Evolutionary conservation across 2,113 vertebrate genomes (phyloP).

Genomic region (Carollia perspicillata): DNA sequence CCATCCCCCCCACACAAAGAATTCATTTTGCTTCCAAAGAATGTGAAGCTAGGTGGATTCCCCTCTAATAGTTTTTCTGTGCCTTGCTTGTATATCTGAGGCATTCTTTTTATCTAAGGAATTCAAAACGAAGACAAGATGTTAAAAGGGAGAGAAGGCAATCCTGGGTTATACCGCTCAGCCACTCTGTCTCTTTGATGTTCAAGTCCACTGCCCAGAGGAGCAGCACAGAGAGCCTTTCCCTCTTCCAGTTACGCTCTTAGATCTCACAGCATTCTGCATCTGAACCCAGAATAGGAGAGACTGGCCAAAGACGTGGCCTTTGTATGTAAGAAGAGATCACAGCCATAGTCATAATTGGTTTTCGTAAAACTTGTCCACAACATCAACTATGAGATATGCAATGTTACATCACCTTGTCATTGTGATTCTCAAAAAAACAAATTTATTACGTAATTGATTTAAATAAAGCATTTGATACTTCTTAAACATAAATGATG

Average conservation of each 20-base stretch:
- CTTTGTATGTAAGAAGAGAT: neutral
- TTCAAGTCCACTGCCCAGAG: neutral
- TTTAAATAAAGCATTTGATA: neutral
- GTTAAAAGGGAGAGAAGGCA: neutral
- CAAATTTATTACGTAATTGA: neutral
- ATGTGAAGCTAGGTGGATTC: neutral
- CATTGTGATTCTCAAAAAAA: neutral
- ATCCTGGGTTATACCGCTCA: neutral
- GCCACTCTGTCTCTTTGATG: neutral
- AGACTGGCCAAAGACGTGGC: neutral
- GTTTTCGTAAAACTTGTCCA: neutral
- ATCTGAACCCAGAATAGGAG: neutral
- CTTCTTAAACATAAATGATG: neutral
- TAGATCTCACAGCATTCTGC: conserved; percentile 8
- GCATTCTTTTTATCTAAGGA: neutral
- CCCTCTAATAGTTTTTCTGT: neutral
- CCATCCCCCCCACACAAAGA: neutral
- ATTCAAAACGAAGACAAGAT: neutral
- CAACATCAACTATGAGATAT: neutral
- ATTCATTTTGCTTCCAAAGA: neutral
- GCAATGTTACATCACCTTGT: neutral
- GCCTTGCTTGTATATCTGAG: neutral
- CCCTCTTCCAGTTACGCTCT: neutral
- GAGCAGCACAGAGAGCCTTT: neutral
- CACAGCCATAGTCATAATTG: neutral